Conservation (phyloP, 2,113 vertebrate species). For the Apteryx owenii region DNA sequence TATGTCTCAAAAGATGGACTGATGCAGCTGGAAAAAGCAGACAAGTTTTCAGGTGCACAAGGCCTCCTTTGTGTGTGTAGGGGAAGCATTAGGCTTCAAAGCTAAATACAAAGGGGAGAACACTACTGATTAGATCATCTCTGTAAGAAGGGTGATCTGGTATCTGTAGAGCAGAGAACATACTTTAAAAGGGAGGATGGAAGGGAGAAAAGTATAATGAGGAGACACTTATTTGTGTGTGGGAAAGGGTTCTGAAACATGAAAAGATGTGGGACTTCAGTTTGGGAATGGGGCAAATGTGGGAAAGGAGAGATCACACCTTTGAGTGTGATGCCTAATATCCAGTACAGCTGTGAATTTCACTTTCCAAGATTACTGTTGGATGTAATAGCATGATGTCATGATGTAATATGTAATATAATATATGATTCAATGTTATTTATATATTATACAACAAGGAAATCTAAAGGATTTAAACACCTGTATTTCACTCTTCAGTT, state of each 20-base stretch:
- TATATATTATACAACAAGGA: neutral
- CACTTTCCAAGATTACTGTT: neutral
- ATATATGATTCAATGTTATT: neutral
- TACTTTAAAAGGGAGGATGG: neutral
- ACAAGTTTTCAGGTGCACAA: neutral
- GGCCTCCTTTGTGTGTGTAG: fast-evolving
- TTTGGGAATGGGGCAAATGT: neutral
- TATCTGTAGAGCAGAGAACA: neutral
- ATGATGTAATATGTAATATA: neutral
- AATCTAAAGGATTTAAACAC: neutral
- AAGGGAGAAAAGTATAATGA: neutral
- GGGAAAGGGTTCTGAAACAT: neutral
- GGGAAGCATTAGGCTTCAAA: fast-evolving
- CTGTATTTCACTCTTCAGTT: neutral
- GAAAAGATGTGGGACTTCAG: neutral
- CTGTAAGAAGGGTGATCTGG: fast-evolving
- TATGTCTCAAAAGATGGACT: neutral
- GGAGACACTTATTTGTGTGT: neutral
- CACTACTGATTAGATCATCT: neutral
- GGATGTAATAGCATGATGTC: neutral
- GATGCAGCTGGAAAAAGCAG: neutral
- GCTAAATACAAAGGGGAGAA: neutral
- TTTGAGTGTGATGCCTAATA: neutral
- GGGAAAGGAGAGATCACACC: neutral
- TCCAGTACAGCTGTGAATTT: neutral